These are phyloP conservation scores for Zaprionus nigranus DNA, from an alignment of 1,140 invertebrate species.

Conservation along the genomic window DNA sequence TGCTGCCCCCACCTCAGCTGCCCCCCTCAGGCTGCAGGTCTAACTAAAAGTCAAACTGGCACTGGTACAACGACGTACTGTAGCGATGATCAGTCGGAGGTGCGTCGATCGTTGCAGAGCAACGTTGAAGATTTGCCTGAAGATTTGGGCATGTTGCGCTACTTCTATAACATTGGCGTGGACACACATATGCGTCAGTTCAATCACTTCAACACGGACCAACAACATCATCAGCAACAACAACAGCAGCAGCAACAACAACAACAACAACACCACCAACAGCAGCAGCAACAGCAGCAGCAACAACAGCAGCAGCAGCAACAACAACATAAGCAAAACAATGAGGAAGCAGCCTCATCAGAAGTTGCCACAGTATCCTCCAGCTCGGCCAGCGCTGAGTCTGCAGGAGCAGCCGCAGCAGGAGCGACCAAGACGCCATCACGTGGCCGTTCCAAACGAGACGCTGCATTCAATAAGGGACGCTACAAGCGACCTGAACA, in stretches of 20 bases:
- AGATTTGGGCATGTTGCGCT: too few species aligned
- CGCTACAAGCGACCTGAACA: conserved; percentile 64
- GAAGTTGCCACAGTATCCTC: conserved; percentile 21
- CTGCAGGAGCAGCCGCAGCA: not conserved
- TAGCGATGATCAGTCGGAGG: too few species aligned
- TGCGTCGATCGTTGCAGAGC: too few species aligned
- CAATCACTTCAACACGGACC: conserved; percentile 55
- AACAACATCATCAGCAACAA: conserved; percentile 15
- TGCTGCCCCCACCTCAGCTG: not conserved
- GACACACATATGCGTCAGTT: conserved; percentile 84
- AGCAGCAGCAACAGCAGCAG: conserved; percentile 11
- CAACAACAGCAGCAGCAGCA: not conserved
- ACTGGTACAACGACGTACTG: too few species aligned
- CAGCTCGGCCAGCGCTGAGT: conserved; percentile 1
- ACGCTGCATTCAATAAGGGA: conserved; percentile 12
- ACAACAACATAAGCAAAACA: conserved; percentile 22
- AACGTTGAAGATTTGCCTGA: too few species aligned
- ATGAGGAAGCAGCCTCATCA: conserved; percentile 40
- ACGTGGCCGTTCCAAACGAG: conserved; percentile 28
- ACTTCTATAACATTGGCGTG: conserved; percentile 89
- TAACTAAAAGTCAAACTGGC: too few species aligned
- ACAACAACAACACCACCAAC: conserved; percentile 10
- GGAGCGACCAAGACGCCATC: not conserved
- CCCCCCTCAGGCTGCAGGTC: too few species aligned
- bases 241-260: conserved; percentile 10